These are phyloP conservation scores for Artibeus jamaicensis DNA, from an alignment of 2,797 vertebrate genomes.

Conservation along the genomic window DNA sequence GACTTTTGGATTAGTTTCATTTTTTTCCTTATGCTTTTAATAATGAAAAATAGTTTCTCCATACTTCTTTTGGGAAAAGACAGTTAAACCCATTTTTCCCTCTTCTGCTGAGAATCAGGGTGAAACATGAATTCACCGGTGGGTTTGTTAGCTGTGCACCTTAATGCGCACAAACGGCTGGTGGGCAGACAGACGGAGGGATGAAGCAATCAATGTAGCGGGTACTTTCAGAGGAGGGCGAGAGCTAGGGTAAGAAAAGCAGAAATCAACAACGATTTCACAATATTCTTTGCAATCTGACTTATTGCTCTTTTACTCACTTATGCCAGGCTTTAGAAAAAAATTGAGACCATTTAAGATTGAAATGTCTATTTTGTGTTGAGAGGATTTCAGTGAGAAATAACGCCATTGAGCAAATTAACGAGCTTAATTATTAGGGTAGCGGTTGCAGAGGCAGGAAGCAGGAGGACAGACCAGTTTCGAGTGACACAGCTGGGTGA, in stretches of 20 bases:
- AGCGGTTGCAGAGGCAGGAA: neutral
- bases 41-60: slow-evolving; percentile 9
- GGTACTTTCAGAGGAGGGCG: neutral
- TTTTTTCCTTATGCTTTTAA: slow-evolving; percentile 39
- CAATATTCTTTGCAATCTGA: neutral
- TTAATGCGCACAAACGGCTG: neutral
- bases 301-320: neutral
- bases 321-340: neutral
- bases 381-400: neutral
- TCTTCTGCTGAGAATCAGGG: neutral
- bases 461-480: no score
- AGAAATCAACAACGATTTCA: slow-evolving; percentile 6
- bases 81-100: neutral
- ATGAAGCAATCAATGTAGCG: neutral
- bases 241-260: neutral
- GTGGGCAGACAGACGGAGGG: neutral
- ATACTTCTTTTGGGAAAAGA: slow-evolving; percentile 13
- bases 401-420: neutral
- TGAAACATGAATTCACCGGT: neutral
- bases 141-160: neutral
- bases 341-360: neutral
- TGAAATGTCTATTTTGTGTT: neutral
- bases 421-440: neutral
- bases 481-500: neutral
- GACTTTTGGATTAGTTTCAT: slow-evolving; percentile 3